Conservation (phyloP, 2,113 vertebrate species). For the Leuciscus idus region DNA sequence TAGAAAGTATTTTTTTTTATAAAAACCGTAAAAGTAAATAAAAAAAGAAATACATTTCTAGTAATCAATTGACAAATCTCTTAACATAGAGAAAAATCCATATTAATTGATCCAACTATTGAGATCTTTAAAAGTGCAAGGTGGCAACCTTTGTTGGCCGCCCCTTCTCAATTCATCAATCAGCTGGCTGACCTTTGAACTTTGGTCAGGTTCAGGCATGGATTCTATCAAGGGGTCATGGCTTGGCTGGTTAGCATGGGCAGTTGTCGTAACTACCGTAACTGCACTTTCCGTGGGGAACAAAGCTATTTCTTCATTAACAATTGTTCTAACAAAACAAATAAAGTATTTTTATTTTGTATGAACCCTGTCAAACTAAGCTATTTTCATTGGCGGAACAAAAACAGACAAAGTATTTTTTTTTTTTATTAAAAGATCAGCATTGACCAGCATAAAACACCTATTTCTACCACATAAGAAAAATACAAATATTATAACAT, state of each 20-base stretch:
- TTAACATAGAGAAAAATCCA: neutral
- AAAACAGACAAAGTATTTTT: neutral
- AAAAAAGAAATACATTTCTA: neutral
- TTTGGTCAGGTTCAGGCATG: neutral
- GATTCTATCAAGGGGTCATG: neutral
- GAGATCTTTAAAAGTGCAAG: constrained; percentile 9
- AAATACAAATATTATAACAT: no score
- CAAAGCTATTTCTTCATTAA: neutral
- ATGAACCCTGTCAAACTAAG: neutral
- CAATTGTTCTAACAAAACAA: neutral
- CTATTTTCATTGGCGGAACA: neutral
- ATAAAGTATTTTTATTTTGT: neutral
- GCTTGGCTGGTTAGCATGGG: neutral
- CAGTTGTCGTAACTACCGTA: neutral
- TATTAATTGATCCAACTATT: neutral
- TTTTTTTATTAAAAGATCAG: neutral
- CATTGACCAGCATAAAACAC: neutral
- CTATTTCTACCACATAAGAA: no score
- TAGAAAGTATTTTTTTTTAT: neutral
- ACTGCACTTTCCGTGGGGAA: neutral
- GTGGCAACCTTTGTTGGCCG: neutral
- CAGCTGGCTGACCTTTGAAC: constrained; percentile 25
- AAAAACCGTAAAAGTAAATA: neutral
- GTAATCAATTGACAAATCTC: neutral
- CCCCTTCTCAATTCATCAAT: neutral